Base-by-base conservation (phyloP, 1,140 invertebrate species). In the Formica selysi region DNA sequence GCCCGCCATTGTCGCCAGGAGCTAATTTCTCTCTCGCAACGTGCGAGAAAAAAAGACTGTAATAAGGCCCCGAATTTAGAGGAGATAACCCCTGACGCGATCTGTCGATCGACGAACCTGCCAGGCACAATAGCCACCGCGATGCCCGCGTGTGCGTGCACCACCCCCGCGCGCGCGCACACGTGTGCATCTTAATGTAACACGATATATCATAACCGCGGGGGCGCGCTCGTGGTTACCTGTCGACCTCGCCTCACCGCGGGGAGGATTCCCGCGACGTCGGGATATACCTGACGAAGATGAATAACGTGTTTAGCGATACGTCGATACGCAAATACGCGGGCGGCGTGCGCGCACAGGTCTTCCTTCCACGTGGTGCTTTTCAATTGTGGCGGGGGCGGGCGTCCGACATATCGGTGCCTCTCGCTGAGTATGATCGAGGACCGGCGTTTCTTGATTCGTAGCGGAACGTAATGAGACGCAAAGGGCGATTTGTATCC, bases 271-370 rank as follows among this genome's bases (percentile, higher is more conserved):
- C 76, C 38, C 48, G 59, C 70, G 87, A 80, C 79, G 74, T 51
- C 68, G 81, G 76, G 81, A 76, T 80, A 88, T 78, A 81, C 41
- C 68, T 91, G 92, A 92, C 91, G 91, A 92, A 89, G 92, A 92
- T 92, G 87, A 92, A 92, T 92, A 92, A 92, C 89, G 78, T 87
- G 85, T 86, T 87, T 85, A 87, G 89, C 86, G 88, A 85, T 87
- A 89, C 87, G 88, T 89, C 87, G 86, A 92, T 91, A 91, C 90
- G 87, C 88, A 89, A 90, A 90, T 89, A 88, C 76, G 41, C 6
- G 70, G 38, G 48, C 79, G 29, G 64, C 10, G 57, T 41, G 64
- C n/a, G 5, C 19, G 32, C 36, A 19, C 36, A 19, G 10, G 6
- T 51, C n/a, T 51, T 68, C 76, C n/a, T 51, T 68, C 76, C 67